A percentile compares a stretch with the other conserved stretches of the same genome.
Evolutionary conservation across 2,113 vertebrate genomes (phyloP).

Genomic region (Scopus umbretta): DNA sequence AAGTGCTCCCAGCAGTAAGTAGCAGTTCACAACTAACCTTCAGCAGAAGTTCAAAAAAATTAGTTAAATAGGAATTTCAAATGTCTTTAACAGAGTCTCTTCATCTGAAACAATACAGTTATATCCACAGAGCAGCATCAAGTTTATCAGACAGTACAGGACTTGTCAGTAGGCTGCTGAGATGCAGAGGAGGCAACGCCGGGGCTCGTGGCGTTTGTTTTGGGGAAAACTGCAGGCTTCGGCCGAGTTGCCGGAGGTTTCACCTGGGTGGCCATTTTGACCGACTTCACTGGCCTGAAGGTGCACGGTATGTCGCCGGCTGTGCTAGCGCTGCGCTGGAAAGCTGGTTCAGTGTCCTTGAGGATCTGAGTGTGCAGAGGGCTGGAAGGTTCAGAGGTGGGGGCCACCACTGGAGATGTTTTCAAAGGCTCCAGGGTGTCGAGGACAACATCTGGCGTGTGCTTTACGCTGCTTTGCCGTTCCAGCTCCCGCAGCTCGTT

Average conservation of each 20-base stretch:
- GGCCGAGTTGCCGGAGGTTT: conserved; percentile 92
- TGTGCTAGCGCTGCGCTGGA: conserved; percentile 93
- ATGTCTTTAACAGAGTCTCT: not conserved
- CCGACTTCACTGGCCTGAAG: conserved; percentile 85
- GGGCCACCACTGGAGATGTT: conserved; percentile 74
- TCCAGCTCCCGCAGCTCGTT: conserved; percentile 92
- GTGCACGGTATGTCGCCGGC: conserved; percentile 91
- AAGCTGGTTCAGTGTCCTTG: conserved; percentile 81
- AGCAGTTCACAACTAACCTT: conserved; percentile 53
- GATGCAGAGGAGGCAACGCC: conserved; percentile 82
- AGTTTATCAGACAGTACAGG: conserved; percentile 84
- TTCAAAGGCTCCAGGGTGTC: conserved; percentile 97
- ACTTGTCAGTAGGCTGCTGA: conserved; percentile 90
- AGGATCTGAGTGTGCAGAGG: conserved; percentile 92
- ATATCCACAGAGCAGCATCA: not conserved
- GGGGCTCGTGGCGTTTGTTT: conserved; percentile 75
- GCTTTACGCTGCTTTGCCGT: conserved; percentile 88
- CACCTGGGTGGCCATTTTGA: conserved; percentile 74
- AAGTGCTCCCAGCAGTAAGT: conserved; percentile 36
- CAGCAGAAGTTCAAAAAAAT: conserved; percentile 35
- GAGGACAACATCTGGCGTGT: conserved; percentile 92
- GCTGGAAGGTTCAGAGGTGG: conserved; percentile 92
- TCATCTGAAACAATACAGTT: not conserved
- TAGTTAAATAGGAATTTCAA: conserved; percentile 49
- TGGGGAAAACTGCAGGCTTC: conserved; percentile 92